phyloP scores from a whole-genome alignment of 2,888 invertebrate species.

The Venustoraphidia nigricollis region DNA sequence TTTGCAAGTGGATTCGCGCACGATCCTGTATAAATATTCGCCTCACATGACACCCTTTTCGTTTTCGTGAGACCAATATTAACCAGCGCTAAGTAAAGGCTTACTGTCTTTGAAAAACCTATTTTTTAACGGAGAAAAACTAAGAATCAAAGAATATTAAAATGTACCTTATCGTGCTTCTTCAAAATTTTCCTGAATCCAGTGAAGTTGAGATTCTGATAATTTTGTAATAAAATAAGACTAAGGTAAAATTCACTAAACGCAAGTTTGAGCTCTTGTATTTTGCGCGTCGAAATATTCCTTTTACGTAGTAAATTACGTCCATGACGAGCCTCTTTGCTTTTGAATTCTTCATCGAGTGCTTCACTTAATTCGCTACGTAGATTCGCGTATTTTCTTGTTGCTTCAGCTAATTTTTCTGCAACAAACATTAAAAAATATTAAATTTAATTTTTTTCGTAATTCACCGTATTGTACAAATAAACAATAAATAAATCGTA shows the following conservation, averaged over 20 bases:
- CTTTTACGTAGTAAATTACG: slow-evolving; percentile 24
- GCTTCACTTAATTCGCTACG: slow-evolving; percentile 63
- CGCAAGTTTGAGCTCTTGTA: slow-evolving; percentile 88
- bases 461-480: no score
- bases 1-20: no score
- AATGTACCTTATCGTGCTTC: slow-evolving; percentile 89
- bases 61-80: no score
- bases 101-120: no score
- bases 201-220: slow-evolving; percentile 95
- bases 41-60: no score
- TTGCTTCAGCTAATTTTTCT: slow-evolving; percentile 97
- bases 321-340: slow-evolving; percentile 21
- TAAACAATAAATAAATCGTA: no score
- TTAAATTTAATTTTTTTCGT: no score
- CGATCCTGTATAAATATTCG: no score
- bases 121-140: no score
- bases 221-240: slow-evolving; percentile 91
- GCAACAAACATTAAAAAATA: slow-evolving; percentile 15
- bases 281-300: slow-evolving; percentile 53
- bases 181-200: slow-evolving; percentile 98
- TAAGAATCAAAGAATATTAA: no score
- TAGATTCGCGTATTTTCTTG: slow-evolving; percentile 80
- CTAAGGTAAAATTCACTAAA: slow-evolving; percentile 98
- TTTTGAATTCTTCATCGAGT: slow-evolving; percentile 22
- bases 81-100: no score